phyloP scores from a whole-genome alignment of 2,113 vertebrate genomes.

The Potamarius usumacintae region DNA sequence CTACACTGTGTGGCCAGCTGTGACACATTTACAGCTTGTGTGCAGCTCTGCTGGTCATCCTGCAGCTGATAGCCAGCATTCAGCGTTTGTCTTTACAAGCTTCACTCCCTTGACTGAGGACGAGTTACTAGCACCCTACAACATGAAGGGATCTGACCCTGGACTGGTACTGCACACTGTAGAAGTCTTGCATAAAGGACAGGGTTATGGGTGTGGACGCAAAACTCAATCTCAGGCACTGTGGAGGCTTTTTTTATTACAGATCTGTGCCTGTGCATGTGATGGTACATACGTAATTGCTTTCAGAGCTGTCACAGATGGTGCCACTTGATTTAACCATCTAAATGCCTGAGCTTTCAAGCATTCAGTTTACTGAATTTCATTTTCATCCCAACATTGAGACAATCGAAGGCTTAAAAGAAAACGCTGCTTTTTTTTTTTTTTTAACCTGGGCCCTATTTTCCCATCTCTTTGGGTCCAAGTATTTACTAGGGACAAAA shows the following conservation, averaged over 20 bases:
- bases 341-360: constrained; percentile 61
- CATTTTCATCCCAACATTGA: constrained; percentile 47
- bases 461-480: too few species aligned
- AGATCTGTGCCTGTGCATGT: constrained; percentile 60
- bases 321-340: constrained; percentile 68
- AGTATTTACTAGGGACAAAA: too few species aligned
- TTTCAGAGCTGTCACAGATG: constrained; percentile 71
- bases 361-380: constrained; percentile 60
- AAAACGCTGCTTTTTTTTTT: too few species aligned
- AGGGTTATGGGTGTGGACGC: constrained; percentile 57
- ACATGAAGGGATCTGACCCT: constrained; percentile 59
- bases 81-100: constrained; percentile 66
- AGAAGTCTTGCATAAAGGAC: constrained; percentile 40
- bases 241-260: constrained; percentile 63
- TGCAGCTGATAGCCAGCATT: constrained; percentile 61
- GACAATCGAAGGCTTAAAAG: not conserved
- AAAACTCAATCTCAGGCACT: constrained; percentile 67
- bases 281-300: constrained; percentile 74
- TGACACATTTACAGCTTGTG: constrained; percentile 65
- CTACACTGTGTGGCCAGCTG: constrained; percentile 50
- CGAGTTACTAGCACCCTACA: constrained; percentile 35
- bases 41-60: constrained; percentile 59
- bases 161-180: constrained; percentile 47
- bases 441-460: too few species aligned
- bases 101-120: constrained; percentile 59